Percentiles rank a stretch among this genome's conserved stretches.
These are phyloP conservation scores for Spea bombifrons DNA, from an alignment of 2,113 vertebrate species.

Conservation along the genomic window DNA sequence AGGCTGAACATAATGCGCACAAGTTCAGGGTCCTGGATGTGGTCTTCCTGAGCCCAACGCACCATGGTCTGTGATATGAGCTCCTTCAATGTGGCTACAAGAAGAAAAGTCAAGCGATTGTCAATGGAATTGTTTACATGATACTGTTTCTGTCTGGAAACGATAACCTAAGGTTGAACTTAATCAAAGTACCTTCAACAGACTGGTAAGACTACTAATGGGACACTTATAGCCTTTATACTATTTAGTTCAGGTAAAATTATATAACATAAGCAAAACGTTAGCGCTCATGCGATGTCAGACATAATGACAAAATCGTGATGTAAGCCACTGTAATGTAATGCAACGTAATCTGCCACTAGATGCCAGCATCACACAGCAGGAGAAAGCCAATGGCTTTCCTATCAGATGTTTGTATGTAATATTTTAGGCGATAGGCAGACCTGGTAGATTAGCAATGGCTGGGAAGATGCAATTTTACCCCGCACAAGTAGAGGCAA, in stretches of 20 bases:
- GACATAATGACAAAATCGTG: background rate
- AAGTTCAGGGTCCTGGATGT: slow-evolving; percentile 90
- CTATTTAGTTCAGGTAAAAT: too few species aligned
- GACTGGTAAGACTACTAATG: too few species aligned
- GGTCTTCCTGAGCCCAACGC: slow-evolving; percentile 92
- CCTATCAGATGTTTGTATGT: background rate
- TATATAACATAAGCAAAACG: too few species aligned
- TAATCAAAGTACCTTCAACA: too few species aligned
- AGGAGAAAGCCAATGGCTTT: background rate
- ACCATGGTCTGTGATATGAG: slow-evolving; percentile 97
- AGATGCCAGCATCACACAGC: slow-evolving; percentile 7
- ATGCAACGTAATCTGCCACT: background rate
- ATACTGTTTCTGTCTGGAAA: too few species aligned
- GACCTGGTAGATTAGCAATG: background rate
- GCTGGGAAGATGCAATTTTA: background rate
- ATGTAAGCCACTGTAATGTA: background rate
- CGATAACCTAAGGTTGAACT: too few species aligned
- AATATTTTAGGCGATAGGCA: background rate
- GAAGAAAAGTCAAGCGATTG: too few species aligned
- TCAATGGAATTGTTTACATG: too few species aligned
- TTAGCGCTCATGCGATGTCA: too few species aligned
- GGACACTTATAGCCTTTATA: too few species aligned
- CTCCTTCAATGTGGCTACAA: slow-evolving; percentile 86
- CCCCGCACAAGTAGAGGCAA: background rate
- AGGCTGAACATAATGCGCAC: slow-evolving; percentile 95